phyloP scores from a whole-genome alignment of 2,888 invertebrate genomes.

The Drosophila monieri region DNA sequence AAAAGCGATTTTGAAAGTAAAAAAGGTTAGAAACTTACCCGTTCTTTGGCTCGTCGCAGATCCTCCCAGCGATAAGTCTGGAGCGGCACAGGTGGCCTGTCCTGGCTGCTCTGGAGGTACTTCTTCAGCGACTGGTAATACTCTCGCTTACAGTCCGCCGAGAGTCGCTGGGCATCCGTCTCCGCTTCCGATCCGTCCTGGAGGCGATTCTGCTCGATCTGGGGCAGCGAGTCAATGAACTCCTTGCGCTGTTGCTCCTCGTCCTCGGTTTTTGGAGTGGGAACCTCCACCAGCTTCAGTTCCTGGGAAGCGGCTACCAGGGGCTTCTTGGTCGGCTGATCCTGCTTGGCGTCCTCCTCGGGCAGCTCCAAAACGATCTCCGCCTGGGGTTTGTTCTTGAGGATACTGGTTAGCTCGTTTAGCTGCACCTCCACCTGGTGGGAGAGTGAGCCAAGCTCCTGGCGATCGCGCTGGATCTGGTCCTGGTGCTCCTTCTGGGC shows the following conservation, averaged over 20 bases:
- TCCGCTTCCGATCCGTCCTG: slow-evolving; percentile 42
- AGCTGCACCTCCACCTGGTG: slow-evolving; percentile 78
- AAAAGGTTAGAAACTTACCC: slow-evolving; percentile 68
- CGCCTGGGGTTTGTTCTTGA: slow-evolving; percentile 70
- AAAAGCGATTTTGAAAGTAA: neutral
- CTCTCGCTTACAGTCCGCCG: slow-evolving; percentile 81
- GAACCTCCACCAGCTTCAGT: slow-evolving; percentile 74
- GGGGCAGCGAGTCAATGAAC: slow-evolving; percentile 82
- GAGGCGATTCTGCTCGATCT: slow-evolving; percentile 63
- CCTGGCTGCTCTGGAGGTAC: slow-evolving; percentile 76
- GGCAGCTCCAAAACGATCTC: slow-evolving; percentile 55
- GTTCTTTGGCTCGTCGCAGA: slow-evolving; percentile 88
- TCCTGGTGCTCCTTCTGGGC: slow-evolving; percentile 52
- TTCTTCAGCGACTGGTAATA: slow-evolving; percentile 83
- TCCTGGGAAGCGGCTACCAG: slow-evolving; percentile 38
- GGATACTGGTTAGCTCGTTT: slow-evolving; percentile 79
- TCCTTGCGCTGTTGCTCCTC: slow-evolving; percentile 81
- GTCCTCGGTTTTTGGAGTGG: slow-evolving; percentile 77
- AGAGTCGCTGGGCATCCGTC: slow-evolving; percentile 77
- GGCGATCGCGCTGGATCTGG: slow-evolving; percentile 53
- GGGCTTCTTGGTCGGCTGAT: slow-evolving; percentile 22
- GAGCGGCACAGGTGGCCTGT: slow-evolving; percentile 88
- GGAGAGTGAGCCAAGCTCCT: slow-evolving; percentile 59
- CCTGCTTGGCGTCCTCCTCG: slow-evolving; percentile 3
- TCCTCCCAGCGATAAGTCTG: slow-evolving; percentile 94